These are phyloP conservation scores for Tetrao urogallus DNA, from an alignment of 2,113 vertebrate genomes.

Conservation along the genomic window DNA sequence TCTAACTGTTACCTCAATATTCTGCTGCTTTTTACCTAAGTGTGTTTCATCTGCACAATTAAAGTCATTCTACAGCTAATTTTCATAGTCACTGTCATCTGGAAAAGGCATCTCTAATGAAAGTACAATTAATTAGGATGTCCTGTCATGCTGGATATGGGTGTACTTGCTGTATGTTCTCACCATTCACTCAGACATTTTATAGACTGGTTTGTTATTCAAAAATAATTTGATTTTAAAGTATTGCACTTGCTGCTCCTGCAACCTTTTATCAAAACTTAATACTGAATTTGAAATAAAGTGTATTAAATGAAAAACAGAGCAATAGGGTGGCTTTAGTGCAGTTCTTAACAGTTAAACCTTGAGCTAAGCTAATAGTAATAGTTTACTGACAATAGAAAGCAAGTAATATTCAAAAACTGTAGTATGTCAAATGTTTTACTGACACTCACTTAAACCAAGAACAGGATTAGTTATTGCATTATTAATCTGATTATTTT, in stretches of 20 bases:
- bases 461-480: neutral
- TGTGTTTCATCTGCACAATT: neutral
- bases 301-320: neutral
- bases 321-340: neutral
- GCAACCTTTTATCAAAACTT: neutral
- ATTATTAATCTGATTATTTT: slow-evolving; percentile 50
- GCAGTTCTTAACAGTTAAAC: neutral
- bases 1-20: neutral
- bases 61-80: neutral
- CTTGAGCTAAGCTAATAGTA: neutral
- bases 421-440: neutral
- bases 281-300: neutral
- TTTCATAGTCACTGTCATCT: neutral
- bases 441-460: neutral
- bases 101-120: neutral
- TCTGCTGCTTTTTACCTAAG: neutral
- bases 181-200: neutral
- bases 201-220: neutral
- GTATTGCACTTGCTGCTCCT: neutral
- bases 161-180: neutral
- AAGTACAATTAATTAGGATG: neutral
- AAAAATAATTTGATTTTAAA: neutral
- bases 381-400: neutral
- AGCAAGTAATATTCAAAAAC: neutral
- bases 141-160: neutral